Percentiles rank a stretch among this genome's conserved stretches.
Conservation (phyloP, 2,888 invertebrate species). For the Cenopis cana region DNA sequence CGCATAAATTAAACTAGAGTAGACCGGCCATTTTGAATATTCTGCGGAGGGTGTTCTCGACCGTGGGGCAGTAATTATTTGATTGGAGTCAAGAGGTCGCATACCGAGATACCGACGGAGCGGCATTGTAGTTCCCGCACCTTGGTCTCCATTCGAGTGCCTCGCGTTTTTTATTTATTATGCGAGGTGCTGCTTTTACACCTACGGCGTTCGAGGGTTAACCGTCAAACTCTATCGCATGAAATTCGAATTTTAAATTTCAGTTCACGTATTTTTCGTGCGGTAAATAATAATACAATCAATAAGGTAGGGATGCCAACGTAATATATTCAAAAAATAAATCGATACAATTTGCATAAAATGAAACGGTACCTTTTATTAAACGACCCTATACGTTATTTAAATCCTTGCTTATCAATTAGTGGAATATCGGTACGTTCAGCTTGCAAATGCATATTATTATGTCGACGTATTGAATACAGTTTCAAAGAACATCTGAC, state of each 20-base stretch:
- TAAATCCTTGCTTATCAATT: slow-evolving; percentile 66
- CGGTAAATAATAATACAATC: slow-evolving; percentile 37
- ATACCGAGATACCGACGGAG: slow-evolving; percentile 76
- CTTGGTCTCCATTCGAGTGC: slow-evolving; percentile 60
- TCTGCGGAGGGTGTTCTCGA: slow-evolving; percentile 75
- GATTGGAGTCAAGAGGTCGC: slow-evolving; percentile 84
- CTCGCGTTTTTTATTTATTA: slow-evolving; percentile 69
- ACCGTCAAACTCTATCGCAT: slow-evolving; percentile 57
- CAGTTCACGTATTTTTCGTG: slow-evolving; percentile 29
- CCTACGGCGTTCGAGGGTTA: slow-evolving; percentile 78
- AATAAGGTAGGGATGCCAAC: slow-evolving; percentile 30
- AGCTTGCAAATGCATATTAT: slow-evolving; percentile 80
- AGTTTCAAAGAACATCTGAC: slow-evolving; percentile 72
- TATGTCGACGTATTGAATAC: slow-evolving; percentile 65
- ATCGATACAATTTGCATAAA: slow-evolving; percentile 50
- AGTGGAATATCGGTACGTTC: slow-evolving; percentile 62
- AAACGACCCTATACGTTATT: slow-evolving; percentile 48
- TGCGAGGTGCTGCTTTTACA: slow-evolving; percentile 72
- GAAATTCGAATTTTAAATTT: slow-evolving; percentile 38
- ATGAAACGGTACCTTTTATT: slow-evolving; percentile 56
- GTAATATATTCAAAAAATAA: slow-evolving; percentile 41
- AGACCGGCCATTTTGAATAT: slow-evolving; percentile 82
- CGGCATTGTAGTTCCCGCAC: slow-evolving; percentile 68
- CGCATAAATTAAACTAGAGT: slow-evolving; percentile 68
- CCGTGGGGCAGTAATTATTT: slow-evolving; percentile 84